phyloP scores from a whole-genome alignment of 1,140 invertebrate genomes.

The Zaprionus camerounensis region DNA sequence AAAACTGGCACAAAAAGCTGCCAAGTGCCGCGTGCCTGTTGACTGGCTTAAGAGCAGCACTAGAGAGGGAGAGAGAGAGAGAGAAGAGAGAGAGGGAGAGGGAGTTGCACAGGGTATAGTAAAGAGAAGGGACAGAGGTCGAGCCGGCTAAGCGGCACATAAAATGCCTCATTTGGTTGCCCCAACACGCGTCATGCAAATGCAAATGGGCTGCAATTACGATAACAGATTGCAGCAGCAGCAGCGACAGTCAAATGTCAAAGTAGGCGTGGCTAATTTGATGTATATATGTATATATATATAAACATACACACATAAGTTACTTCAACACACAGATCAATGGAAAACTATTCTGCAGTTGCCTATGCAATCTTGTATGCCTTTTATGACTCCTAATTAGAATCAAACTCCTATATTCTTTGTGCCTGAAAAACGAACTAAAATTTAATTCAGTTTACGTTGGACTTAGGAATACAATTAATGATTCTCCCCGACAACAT shows the following conservation, averaged over 20 bases:
- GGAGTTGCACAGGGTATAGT: background rate
- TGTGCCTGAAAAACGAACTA: too few species aligned
- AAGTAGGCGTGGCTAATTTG: background rate
- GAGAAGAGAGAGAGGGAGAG: background rate
- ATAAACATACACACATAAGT: too few species aligned
- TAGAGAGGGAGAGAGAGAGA: background rate
- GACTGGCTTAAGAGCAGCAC: conserved; percentile 6
- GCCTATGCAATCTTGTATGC: too few species aligned
- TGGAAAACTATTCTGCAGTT: too few species aligned
- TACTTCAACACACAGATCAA: too few species aligned
- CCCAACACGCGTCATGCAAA: conserved; percentile 48
- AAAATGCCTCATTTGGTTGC: conserved; percentile 60
- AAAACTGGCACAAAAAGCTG: conserved; percentile 69
- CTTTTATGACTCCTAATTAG: too few species aligned
- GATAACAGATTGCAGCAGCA: conserved; percentile 13
- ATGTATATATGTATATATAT: background rate
- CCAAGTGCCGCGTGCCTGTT: conserved; percentile 38
- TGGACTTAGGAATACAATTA: too few species aligned
- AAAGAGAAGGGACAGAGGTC: background rate
- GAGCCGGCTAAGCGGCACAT: conserved; percentile 28
- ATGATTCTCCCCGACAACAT: too few species aligned
- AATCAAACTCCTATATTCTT: too few species aligned
- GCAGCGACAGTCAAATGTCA: background rate
- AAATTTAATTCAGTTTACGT: too few species aligned
- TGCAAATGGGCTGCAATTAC: conserved; percentile 53